Percentiles rank a stretch among this genome's conserved stretches.
Evolutionary conservation across 2,113 vertebrate genomes (phyloP).

Genomic region (Aramus guarauna): DNA sequence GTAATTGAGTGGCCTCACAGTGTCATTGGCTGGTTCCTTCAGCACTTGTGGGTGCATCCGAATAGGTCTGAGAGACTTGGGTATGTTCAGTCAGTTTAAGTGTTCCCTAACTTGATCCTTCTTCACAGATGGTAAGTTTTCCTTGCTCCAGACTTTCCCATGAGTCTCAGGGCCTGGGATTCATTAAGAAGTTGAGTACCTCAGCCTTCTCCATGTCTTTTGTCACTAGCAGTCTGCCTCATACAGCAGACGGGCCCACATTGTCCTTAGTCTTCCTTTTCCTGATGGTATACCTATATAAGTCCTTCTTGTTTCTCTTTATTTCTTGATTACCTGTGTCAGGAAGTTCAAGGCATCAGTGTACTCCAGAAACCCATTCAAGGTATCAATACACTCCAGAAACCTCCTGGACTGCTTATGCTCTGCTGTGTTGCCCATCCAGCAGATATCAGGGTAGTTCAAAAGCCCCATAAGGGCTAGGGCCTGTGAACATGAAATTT

Average conservation of each 20-base stretch:
- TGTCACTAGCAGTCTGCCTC: neutral
- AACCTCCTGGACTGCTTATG: neutral
- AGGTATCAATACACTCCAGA: neutral
- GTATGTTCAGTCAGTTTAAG: neutral
- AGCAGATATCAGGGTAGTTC: neutral
- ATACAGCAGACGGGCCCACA: neutral
- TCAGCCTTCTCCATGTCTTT: neutral
- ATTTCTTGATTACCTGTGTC: neutral
- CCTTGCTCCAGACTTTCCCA: neutral
- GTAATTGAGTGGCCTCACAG: neutral
- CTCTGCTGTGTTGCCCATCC: neutral
- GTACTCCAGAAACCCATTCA: neutral
- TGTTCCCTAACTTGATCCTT: neutral
- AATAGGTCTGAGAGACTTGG: neutral
- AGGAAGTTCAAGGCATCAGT: neutral
- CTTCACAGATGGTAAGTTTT: neutral
- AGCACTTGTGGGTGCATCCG: neutral
- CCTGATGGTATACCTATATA: fast-evolving
- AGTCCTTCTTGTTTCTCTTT: neutral
- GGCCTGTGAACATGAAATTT: neutral
- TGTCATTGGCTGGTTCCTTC: neutral
- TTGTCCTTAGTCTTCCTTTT: neutral
- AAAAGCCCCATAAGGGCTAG: neutral
- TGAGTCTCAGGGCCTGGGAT: neutral
- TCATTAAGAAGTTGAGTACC: neutral